Percentiles rank a stretch among this genome's conserved stretches.
Conservation (phyloP, 2,888 invertebrate genomes). For the Oscheius sp. region DNA sequence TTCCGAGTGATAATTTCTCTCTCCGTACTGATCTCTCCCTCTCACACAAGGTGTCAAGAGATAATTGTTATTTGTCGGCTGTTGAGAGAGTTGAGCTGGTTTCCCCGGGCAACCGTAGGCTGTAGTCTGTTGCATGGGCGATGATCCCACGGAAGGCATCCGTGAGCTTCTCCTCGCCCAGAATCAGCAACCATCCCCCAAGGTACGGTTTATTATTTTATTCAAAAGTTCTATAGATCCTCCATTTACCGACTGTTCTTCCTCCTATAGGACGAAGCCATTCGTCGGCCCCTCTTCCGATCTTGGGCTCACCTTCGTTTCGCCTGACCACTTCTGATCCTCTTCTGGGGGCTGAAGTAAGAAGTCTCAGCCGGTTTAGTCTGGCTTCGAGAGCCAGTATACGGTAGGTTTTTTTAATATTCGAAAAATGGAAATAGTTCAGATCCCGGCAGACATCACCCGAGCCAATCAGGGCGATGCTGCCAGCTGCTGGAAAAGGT, state of each 20-base stretch:
- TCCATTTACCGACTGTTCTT: neutral
- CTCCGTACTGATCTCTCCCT: neutral
- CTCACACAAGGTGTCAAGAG: too few species aligned
- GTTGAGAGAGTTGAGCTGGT: neutral
- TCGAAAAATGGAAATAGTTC: neutral
- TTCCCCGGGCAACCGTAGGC: conserved; percentile 9
- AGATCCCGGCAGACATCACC: too few species aligned
- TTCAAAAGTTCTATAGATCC: neutral
- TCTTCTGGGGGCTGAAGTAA: neutral
- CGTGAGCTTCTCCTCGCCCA: conserved; percentile 24
- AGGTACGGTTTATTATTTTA: neutral
- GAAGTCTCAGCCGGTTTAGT: conserved; percentile 1
- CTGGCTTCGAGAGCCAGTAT: neutral
- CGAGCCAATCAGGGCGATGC: too few species aligned
- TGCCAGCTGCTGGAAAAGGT: neutral
- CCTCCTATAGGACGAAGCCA: conserved; percentile 22
- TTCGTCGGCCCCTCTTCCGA: conserved; percentile 4
- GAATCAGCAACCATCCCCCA: neutral
- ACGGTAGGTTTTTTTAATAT: neutral
- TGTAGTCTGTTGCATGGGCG: conserved; percentile 7
- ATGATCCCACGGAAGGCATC: conserved; percentile 26
- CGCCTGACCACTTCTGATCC: conserved; percentile 1
- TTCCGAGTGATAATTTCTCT: neutral
- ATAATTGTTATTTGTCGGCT: neutral
- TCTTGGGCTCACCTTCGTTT: neutral